phyloP scores from a whole-genome alignment of 2,113 vertebrate species.

The Shinisaurus crocodilurus region DNA sequence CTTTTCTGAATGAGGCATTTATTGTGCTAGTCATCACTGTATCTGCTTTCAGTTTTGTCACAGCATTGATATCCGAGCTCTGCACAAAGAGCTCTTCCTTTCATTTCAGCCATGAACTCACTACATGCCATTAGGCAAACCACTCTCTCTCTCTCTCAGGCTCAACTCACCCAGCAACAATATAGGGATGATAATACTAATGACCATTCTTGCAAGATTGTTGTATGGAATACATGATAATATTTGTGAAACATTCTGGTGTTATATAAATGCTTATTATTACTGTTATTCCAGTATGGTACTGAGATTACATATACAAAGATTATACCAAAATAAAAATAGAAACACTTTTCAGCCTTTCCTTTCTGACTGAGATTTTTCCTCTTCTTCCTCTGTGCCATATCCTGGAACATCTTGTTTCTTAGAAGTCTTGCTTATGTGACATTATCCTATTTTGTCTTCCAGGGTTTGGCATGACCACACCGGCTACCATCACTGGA shows the following conservation, averaged over 20 bases:
- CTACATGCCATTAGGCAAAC: neutral
- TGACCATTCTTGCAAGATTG: neutral
- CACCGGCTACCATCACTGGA: slow-evolving; percentile 89
- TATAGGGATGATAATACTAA: neutral
- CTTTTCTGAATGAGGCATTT: no score
- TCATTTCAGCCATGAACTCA: neutral
- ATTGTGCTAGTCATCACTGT: no score
- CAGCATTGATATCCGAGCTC: no score
- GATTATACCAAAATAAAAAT: neutral
- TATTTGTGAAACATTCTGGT: neutral
- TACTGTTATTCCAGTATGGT: neutral
- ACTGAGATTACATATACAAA: neutral
- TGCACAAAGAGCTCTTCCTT: no score
- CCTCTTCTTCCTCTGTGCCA: neutral
- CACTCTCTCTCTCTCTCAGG: neutral
- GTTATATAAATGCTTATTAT: neutral
- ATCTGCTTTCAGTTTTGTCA: no score
- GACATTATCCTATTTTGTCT: slow-evolving; percentile 68
- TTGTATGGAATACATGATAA: neutral
- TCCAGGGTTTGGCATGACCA: slow-evolving; percentile 97
- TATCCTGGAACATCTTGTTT: neutral
- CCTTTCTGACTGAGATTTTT: slow-evolving; percentile 23
- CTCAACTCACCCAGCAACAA: neutral
- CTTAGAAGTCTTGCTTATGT: neutral
- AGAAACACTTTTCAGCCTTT: neutral